Conservation (phyloP, 2,888 invertebrate species). For the Melitaea athalia region DNA sequence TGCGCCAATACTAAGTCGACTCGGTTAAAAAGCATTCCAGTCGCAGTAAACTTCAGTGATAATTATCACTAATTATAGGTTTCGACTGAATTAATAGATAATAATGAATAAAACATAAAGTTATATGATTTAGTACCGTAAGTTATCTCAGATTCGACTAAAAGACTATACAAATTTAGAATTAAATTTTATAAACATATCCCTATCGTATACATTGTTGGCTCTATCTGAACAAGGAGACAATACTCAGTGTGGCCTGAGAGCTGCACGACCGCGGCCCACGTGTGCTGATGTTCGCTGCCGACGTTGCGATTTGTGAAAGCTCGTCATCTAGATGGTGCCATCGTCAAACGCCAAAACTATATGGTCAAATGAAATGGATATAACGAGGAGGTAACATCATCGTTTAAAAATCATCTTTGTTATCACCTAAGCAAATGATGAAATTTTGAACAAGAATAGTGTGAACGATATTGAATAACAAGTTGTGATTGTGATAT, state of each 20-base stretch:
- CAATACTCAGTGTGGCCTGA: constrained; percentile 66
- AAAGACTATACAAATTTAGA: constrained; percentile 80
- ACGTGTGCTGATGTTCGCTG: constrained; percentile 14
- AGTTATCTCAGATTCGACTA: constrained; percentile 81
- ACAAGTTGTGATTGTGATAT: constrained; percentile 36
- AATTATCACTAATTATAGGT: constrained; percentile 69
- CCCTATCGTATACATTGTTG: constrained; percentile 73
- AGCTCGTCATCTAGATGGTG: constrained; percentile 6
- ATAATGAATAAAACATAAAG: constrained; percentile 61
- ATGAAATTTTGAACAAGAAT: constrained; percentile 20
- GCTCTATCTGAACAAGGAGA: constrained; percentile 72
- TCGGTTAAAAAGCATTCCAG: constrained; percentile 56
- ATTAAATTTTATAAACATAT: constrained; percentile 80
- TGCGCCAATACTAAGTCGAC: constrained; percentile 51
- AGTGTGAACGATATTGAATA: constrained; percentile 31
- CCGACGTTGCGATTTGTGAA: constrained; percentile 19
- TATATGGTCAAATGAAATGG: background rate
- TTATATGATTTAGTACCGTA: constrained; percentile 72
- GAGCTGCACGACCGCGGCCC: constrained; percentile 28
- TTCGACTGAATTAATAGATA: constrained; percentile 79
- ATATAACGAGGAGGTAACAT: background rate
- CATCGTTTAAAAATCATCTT: constrained; percentile 6
- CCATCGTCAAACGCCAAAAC: background rate
- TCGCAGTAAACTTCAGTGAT: constrained; percentile 69
- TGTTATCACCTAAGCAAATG: constrained; percentile 19